Evolutionary conservation across 2,113 vertebrate species (phyloP), one percentile per base, ranked within the genome.

Genomic region (Mesitornis unicolor): DNA sequence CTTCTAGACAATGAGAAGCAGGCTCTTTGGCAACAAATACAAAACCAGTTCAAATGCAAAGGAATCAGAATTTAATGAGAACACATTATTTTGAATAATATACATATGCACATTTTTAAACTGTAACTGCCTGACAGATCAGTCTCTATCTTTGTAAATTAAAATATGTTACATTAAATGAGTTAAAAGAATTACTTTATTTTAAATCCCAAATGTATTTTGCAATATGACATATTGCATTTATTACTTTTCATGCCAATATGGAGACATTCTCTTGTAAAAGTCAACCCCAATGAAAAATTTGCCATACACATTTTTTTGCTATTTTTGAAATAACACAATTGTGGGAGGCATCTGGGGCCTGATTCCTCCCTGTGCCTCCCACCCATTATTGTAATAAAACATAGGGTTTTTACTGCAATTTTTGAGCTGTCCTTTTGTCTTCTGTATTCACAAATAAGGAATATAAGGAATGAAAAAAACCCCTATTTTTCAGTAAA

Each of bases 41-140:
- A 93, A 89, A 90, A 70, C 19, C 24, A 81, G 35, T 59, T 64
- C 40, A 92, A 81, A 86, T 57, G 47, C 19, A 95, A 90, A 92
- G 24, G 59, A 91, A 95, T 28, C 8, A 67, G 45, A 91, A 83
- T 91, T 88, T 95, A 95, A 92, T 81, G 38, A 51, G 28, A 90
- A 92, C 38, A 69, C 7, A 33, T 69, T 65, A 50, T 87, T 94
- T 75, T 60, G 59, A 88, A 51, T 48, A 90, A 65, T 65, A 85
- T 64, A 87, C 57, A 82, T 88, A 81, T 61, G 29, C 85, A 83
- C 29, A 77, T 77, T 93, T 50, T 78, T 17, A 69, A 80, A 81
- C 19, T 56, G 19, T 67, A 81, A 69, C 19, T 91, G 29, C 22
- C 42, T 79, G 68, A 54, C 33, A 68, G 45, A 80, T 70, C 7